Evolutionary conservation across 2,888 invertebrate genomes (phyloP).

Genomic region (Sclerodermus sp.): DNA sequence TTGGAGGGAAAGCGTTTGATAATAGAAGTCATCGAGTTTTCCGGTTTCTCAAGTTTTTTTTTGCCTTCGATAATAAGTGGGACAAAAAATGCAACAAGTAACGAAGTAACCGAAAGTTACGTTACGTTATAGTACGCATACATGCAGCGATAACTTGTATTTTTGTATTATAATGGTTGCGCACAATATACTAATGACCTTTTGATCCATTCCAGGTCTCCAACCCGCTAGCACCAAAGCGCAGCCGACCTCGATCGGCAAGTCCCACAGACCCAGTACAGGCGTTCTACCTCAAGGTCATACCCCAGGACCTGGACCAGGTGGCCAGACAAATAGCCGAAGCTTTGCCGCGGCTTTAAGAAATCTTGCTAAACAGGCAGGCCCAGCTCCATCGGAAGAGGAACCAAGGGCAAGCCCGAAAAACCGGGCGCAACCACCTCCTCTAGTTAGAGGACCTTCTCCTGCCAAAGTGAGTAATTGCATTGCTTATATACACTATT

Average conservation of each 20-base stretch:
- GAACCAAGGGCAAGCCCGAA: conserved; percentile 57
- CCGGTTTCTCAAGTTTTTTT: too few species aligned
- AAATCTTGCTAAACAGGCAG: conserved; percentile 89
- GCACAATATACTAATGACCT: too few species aligned
- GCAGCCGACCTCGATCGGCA: conserved; percentile 50
- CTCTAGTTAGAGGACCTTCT: conserved; percentile 54
- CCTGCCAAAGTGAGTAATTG: conserved; percentile 53
- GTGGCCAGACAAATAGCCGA: conserved; percentile 53
- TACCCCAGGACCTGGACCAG: conserved; percentile 57
- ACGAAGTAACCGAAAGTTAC: too few species aligned
- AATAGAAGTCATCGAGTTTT: too few species aligned
- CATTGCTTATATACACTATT: too few species aligned
- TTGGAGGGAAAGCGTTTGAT: too few species aligned
- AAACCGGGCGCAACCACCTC: conserved; percentile 60
- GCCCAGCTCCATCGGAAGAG: conserved; percentile 72
- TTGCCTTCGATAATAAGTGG: too few species aligned
- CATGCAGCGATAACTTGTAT: too few species aligned
- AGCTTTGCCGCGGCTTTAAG: conserved; percentile 91
- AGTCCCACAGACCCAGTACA: conserved; percentile 53
- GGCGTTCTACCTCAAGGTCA: conserved; percentile 54
- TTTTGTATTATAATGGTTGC: too few species aligned
- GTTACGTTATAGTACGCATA: background rate
- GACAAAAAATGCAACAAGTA: too few species aligned
- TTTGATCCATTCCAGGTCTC: conserved; percentile 37
- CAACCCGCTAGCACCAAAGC: conserved; percentile 53